Percentiles rank a stretch among this genome's conserved stretches.
phyloP scores from a whole-genome alignment of 2,888 invertebrate genomes.

The Philonicus albiceps region DNA sequence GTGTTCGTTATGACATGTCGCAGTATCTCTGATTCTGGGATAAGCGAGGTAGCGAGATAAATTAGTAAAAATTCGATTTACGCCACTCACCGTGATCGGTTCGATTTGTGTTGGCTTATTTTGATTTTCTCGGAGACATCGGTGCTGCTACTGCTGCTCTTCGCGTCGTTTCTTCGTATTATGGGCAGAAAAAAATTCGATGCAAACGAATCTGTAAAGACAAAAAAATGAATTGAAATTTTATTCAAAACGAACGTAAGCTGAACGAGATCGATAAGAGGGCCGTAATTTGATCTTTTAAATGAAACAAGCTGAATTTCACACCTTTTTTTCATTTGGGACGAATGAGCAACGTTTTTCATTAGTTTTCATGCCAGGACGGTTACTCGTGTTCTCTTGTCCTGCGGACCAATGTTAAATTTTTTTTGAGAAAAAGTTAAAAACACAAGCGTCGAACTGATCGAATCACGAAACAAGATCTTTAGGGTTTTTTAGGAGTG shows the following conservation, averaged over 20 bases:
- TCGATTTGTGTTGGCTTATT: background rate
- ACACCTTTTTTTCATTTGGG: background rate
- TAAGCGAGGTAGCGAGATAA: background rate
- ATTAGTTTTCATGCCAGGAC: background rate
- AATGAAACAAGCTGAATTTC: background rate
- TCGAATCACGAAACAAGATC: background rate
- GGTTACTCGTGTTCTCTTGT: background rate
- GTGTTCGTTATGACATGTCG: slow-evolving; percentile 40
- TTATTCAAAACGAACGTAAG: background rate
- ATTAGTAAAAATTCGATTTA: background rate
- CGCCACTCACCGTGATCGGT: slow-evolving; percentile 13
- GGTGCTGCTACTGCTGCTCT: background rate
- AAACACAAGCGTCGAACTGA: background rate
- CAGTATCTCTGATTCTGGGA: background rate
- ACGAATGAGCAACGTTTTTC: background rate
- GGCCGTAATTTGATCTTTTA: background rate
- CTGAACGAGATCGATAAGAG: background rate
- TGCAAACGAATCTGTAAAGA: background rate
- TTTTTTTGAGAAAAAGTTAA: background rate
- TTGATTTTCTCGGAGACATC: background rate
- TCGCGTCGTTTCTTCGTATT: background rate
- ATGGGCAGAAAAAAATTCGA: background rate
- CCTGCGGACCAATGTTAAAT: background rate
- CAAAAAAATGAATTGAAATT: slow-evolving; percentile 4
- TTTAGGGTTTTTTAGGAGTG: background rate